phyloP scores from a whole-genome alignment of 2,888 invertebrate species.

The Trichopria drosophilae region DNA sequence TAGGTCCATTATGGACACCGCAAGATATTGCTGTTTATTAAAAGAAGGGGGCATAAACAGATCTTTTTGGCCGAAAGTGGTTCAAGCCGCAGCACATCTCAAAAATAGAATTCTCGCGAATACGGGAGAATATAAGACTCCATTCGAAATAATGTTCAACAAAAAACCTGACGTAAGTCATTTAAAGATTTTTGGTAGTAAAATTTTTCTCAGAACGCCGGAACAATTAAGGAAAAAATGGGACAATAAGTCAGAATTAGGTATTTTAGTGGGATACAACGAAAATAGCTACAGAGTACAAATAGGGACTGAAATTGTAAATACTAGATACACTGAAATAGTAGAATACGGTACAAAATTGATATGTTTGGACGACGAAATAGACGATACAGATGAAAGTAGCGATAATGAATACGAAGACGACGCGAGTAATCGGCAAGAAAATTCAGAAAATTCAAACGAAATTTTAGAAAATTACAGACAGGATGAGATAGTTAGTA shows the following conservation, averaged over 20 bases:
- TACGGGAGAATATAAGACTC: conserved; percentile 31
- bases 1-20: conserved; percentile 31
- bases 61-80: conserved; percentile 35
- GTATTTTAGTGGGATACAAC: conserved; percentile 29
- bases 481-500: too few relatives aligned
- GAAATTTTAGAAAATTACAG: too few relatives aligned
- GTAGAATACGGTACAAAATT: conserved; percentile 17
- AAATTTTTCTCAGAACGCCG: conserved; percentile 34
- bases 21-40: conserved; percentile 34
- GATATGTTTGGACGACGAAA: conserved; percentile 12
- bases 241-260: conserved; percentile 25
- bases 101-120: conserved; percentile 32
- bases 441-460: too few relatives aligned
- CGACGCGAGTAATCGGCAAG: too few relatives aligned
- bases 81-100: conserved; percentile 29
- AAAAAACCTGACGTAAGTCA: conserved; percentile 30
- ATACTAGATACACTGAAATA: conserved; percentile 28
- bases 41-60: conserved; percentile 28
- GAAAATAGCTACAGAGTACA: conserved; percentile 29
- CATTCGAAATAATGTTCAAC: conserved; percentile 32
- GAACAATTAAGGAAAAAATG: conserved; percentile 26
- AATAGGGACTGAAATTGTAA: conserved; percentile 25
- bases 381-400: too few relatives aligned
- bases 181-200: conserved; percentile 33
- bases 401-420: too few relatives aligned